Evolutionary conservation across 2,113 vertebrate species (phyloP), one percentile per base, ranked within the genome.

Genomic region (Eira barbara): DNA sequence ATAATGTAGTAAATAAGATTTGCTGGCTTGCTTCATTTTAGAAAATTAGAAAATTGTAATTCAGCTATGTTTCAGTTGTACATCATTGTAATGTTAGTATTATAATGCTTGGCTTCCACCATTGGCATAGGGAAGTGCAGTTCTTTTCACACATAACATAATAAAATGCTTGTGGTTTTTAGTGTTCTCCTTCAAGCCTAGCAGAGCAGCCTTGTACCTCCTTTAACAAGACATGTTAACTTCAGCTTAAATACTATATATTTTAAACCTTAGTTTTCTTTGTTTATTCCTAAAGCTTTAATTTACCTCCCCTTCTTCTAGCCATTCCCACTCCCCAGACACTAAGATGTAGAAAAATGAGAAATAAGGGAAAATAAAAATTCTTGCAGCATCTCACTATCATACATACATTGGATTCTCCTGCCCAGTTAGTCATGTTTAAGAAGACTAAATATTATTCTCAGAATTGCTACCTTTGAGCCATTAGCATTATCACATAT

Each of bases 221-320:
- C 6, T 84, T 42, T 96, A 89, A 73, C 14, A 98, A 89, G 59
- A 31, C 57, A 11, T 87, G 87, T 82, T 93, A 89, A 90, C 12
- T 65, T 91, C 14, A 90, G 89, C 23, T 89, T 89, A 79, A 74
- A 52, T 94, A 17, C 73, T 91, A 88, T 17, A 63, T 89, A 36
- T 55, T 42, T 82, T 96, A 63, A 39, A n/a, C 21, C 0, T 94
- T 89, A 65, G 39, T 83, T 96, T 4, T 87, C 76, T 31, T 94
- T 2, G 80, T 34, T 23, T 6, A 63, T 78, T 96, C 14, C 92
- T 42, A 97, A 87, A 18, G 23, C 91, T 31, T 97, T 95, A 65
- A 93, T 36, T 92, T 80, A 59, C 27, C 27, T 47, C 13, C 49
- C 11, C 4, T 15, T 7, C 0, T 21, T 84, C 36, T 67, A 47